phyloP scores from a whole-genome alignment of 2,888 invertebrate genomes.

The Lasioglossum villosulum region DNA sequence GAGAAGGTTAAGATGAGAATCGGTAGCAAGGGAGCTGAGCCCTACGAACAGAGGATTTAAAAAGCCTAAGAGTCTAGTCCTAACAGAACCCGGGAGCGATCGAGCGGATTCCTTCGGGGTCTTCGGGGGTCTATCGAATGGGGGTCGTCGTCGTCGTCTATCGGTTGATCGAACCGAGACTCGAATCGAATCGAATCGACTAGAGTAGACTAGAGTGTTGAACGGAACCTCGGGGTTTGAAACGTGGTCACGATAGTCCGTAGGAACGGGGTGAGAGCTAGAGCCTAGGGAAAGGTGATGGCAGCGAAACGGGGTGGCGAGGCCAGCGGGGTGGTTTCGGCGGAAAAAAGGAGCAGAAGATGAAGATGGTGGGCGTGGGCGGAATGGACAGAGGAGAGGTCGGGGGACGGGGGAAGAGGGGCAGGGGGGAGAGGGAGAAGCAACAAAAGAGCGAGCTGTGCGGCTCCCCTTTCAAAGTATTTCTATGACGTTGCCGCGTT shows the following conservation, averaged over 20 bases:
- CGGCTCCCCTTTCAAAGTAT: conserved; percentile 71
- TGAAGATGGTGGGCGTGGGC: conserved; percentile 34
- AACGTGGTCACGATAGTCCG: conserved; percentile 2
- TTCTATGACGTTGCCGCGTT: conserved; percentile 75
- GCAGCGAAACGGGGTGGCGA: not conserved
- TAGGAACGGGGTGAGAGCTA: conserved; percentile 3
- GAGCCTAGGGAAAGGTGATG: not conserved
- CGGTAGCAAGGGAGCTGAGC: not conserved
- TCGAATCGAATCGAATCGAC: not conserved
- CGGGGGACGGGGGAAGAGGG: not conserved
- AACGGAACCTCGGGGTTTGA: not conserved
- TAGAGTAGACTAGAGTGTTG: not conserved
- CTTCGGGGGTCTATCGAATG: not conserved
- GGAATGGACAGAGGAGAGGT: conserved; percentile 34
- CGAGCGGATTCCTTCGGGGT: conserved; percentile 36
- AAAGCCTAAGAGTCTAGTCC: not conserved
- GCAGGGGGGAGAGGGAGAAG: conserved; percentile 26
- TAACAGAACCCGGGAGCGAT: conserved; percentile 30
- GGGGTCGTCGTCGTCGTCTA: conserved; percentile 11
- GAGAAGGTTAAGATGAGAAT: conserved; percentile 1
- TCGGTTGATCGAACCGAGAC: conserved; percentile 32
- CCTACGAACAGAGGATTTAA: not conserved
- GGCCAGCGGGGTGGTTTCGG: not conserved
- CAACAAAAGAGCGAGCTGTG: conserved; percentile 69
- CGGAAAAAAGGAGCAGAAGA: conserved; percentile 32